phyloP scores from a whole-genome alignment of 2,797 vertebrate genomes.

The Lepilemur ruficaudatus region DNA sequence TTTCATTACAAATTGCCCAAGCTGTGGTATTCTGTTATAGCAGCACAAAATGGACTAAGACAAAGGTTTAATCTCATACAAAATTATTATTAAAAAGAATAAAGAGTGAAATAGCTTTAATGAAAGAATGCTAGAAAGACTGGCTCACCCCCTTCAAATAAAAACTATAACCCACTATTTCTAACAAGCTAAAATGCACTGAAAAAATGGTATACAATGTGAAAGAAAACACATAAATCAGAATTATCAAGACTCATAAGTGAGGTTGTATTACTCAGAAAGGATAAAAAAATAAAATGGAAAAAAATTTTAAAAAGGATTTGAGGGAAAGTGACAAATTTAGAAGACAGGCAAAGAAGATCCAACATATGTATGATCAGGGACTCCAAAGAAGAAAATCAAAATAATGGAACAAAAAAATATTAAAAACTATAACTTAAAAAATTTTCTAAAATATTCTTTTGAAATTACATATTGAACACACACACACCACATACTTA shows the following conservation, averaged over 20 bases:
- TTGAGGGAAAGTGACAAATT: not conserved
- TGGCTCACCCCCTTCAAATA: not conserved
- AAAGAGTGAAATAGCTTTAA: not conserved
- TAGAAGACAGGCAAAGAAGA: not conserved
- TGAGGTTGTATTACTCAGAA: not conserved
- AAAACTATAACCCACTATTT: not conserved
- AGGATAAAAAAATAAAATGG: not conserved
- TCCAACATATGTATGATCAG: not conserved
- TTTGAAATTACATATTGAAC: not conserved
- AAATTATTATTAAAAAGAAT: not conserved
- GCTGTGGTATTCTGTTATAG: not conserved
- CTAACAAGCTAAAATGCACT: not conserved
- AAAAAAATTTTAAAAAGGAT: not conserved
- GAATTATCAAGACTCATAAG: not conserved
- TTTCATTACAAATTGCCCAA: not conserved
- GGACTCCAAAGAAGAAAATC: not conserved
- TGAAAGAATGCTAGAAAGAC: not conserved
- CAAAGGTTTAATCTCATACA: not conserved
- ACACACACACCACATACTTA: rapidly evolving
- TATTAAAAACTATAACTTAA: not conserved
- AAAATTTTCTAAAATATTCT: not conserved
- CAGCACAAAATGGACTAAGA: not conserved
- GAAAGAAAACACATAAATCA: not conserved
- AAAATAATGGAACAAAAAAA: not conserved
- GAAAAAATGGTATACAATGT: not conserved